Conservation (phyloP, 2,113 vertebrate species). For the Archocentrus centrarchus region DNA sequence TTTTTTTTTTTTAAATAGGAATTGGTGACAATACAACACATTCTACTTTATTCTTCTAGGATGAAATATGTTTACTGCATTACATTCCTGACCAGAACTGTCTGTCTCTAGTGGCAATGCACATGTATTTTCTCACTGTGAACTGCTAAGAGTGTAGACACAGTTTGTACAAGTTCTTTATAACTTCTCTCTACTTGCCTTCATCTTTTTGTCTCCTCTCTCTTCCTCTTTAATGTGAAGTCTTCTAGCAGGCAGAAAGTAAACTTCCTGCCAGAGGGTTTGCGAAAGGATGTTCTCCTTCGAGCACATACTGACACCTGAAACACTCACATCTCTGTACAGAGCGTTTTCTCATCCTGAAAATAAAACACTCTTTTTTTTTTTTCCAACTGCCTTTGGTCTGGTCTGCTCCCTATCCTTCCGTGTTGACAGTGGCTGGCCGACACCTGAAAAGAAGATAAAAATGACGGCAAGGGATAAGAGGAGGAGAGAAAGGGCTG, state of each 20-base stretch:
- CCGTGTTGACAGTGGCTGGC: constrained; percentile 42
- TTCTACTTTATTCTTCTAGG: background rate
- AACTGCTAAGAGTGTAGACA: constrained; percentile 7
- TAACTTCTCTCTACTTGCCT: constrained; percentile 18
- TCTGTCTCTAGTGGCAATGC: constrained; percentile 3
- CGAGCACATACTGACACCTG: constrained; percentile 51
- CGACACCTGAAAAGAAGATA: constrained; percentile 41
- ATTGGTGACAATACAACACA: background rate
- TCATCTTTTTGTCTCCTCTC: constrained; percentile 37
- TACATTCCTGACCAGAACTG: constrained; percentile 27
- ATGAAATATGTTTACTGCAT: background rate
- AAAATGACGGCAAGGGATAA: constrained; percentile 56
- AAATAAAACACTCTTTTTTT: constrained; percentile 70
- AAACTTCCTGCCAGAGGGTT: constrained; percentile 48
- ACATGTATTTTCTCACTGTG: constrained; percentile 7
- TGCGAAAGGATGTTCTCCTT: constrained; percentile 34
- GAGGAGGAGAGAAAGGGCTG: constrained; percentile 74
- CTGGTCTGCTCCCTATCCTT: constrained; percentile 26
- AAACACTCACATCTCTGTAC: constrained; percentile 54
- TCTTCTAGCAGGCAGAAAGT: constrained; percentile 22
- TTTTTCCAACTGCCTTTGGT: constrained; percentile 32
- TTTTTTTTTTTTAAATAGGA: constrained; percentile 16
- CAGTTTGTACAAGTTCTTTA: constrained; percentile 22
- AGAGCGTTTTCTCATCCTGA: constrained; percentile 49
- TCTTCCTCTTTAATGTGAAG: constrained; percentile 43